These are phyloP conservation scores for Calameuta filiformis DNA, from an alignment of 2,888 invertebrate genomes.

Conservation along the genomic window DNA sequence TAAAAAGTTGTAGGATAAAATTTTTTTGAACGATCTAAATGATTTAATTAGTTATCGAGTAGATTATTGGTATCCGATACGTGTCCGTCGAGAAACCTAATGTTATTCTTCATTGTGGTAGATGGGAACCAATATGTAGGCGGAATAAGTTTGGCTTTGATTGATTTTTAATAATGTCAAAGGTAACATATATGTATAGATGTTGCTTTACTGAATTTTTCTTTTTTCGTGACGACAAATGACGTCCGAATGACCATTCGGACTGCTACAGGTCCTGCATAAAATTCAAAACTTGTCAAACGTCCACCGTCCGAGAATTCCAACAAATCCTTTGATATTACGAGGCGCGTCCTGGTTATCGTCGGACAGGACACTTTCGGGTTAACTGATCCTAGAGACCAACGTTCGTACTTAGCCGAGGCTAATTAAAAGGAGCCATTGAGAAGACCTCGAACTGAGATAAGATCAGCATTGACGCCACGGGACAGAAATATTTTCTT, in stretches of 20 bases:
- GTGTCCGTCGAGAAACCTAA: background rate
- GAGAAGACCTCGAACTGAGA: constrained; percentile 32
- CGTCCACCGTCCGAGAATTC: constrained; percentile 1
- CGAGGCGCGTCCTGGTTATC: constrained; percentile 7
- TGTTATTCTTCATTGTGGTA: background rate
- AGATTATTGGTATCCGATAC: background rate
- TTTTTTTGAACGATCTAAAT: background rate
- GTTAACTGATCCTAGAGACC: constrained; percentile 32
- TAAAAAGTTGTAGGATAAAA: background rate
- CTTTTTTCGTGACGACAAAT: background rate
- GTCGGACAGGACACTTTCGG: constrained; percentile 23
- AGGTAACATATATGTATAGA: background rate
- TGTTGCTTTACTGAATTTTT: background rate
- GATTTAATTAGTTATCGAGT: background rate
- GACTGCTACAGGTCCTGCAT: constrained; percentile 2
- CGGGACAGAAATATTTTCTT: constrained; percentile 22
- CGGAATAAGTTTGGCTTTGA: background rate
- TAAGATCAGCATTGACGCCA: constrained; percentile 54
- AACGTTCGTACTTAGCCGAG: constrained; percentile 46
- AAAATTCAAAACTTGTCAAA: constrained; percentile 16
- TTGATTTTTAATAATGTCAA: background rate
- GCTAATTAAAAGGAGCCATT: constrained; percentile 62
- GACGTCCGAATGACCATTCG: background rate
- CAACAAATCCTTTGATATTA: constrained; percentile 28
- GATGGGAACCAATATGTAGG: background rate